These are phyloP conservation scores for Amphiprion clarkii DNA, from an alignment of 2,797 vertebrate genomes.

Conservation along the genomic window DNA sequence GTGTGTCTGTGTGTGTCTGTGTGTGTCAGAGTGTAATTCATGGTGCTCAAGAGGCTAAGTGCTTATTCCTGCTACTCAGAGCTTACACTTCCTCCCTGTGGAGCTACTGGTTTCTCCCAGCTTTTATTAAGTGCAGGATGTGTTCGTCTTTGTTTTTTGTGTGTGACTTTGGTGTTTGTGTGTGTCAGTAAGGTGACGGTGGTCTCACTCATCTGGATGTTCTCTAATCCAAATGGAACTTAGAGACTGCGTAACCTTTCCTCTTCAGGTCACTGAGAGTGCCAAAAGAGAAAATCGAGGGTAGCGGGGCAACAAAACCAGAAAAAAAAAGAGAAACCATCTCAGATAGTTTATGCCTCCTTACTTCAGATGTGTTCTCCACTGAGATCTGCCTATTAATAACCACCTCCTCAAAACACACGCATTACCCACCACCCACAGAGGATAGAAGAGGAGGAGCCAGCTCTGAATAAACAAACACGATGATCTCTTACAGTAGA, in stretches of 20 bases:
- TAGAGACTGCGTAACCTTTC: constrained; percentile 53
- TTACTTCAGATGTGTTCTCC: constrained; percentile 1
- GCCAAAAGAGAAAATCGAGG: background rate
- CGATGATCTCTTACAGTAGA: constrained; percentile 35
- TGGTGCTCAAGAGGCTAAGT: constrained; percentile 59
- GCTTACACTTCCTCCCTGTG: constrained; percentile 51
- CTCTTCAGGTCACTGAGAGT: constrained; percentile 33
- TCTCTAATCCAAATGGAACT: constrained; percentile 57
- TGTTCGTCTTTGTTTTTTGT: constrained; percentile 50
- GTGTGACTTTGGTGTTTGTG: constrained; percentile 10
- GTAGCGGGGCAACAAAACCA: background rate
- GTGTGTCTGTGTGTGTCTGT: constrained; percentile 13
- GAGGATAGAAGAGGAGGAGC: constrained; percentile 19
- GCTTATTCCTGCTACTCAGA: constrained; percentile 60
- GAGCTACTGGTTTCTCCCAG: constrained; percentile 44
- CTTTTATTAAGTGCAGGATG: constrained; percentile 47
- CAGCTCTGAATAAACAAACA: constrained; percentile 44
- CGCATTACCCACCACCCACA: constrained; percentile 19
- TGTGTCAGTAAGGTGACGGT: constrained; percentile 47
- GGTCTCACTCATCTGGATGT: constrained; percentile 50
- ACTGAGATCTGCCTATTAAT: constrained; percentile 29
- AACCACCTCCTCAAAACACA: constrained; percentile 27
- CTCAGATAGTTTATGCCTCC: background rate
- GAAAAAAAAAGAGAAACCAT: background rate
- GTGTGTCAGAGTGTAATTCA: constrained; percentile 59